Percentiles rank a stretch among this genome's conserved stretches.
These are phyloP conservation scores for Allobates femoralis DNA, from an alignment of 2,797 vertebrate species.

Conservation along the genomic window DNA sequence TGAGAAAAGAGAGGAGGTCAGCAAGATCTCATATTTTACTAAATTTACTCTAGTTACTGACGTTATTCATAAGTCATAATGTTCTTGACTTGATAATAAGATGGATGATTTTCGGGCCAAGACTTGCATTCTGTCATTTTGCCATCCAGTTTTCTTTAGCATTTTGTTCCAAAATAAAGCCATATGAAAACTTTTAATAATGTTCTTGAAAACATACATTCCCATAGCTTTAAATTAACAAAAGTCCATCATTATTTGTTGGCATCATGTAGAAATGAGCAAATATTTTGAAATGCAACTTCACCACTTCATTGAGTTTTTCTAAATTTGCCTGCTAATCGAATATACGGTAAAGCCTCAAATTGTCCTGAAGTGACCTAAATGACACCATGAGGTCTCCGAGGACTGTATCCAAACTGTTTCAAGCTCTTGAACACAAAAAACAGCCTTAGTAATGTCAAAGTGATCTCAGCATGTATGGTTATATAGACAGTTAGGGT, in stretches of 20 bases:
- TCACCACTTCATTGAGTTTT: too few relatives aligned
- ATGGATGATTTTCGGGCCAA: background rate
- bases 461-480: too few relatives aligned
- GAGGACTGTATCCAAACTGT: too few relatives aligned
- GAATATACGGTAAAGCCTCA: too few relatives aligned
- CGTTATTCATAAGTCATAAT: constrained; percentile 2
- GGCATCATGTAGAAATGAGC: background rate
- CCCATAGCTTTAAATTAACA: background rate
- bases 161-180: background rate
- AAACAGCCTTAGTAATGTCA: too few relatives aligned
- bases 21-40: constrained; percentile 1
- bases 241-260: background rate
- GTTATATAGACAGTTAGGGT: too few relatives aligned
- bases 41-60: background rate
- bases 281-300: too few relatives aligned
- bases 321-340: too few relatives aligned
- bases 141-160: background rate
- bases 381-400: too few relatives aligned
- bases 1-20: background rate
- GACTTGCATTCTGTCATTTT: background rate
- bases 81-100: constrained; percentile 14
- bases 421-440: too few relatives aligned
- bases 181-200: background rate
- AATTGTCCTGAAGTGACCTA: too few relatives aligned
- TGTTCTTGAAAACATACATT: background rate